Evolutionary conservation across 1,140 invertebrate species (phyloP), one percentile per base, ranked within the genome.

Genomic region (Dendrolimus punctatus): DNA sequence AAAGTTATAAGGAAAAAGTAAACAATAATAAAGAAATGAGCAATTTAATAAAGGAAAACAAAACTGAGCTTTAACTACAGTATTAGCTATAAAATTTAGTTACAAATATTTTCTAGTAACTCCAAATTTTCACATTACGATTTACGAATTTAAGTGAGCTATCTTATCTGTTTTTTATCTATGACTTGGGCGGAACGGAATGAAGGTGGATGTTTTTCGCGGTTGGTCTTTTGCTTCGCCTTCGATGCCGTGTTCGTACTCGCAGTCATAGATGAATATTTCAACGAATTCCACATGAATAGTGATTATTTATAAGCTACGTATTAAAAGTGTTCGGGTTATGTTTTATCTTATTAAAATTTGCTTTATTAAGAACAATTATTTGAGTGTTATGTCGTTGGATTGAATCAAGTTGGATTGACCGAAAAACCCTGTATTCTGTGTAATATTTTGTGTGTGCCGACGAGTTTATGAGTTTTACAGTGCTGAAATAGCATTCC

Each of bases 161-260:
- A 41, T 50, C 49, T 50, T 41, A 39, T 6, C 39, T 41, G 40
- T 58, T 45, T 58, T 51, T 76, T 71, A 55, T 79, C 76, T 77
- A 71, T 80, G 77, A 59, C 57, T 66, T 71, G 71, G 68, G 68
- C 66, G 75, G 74, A 70, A 52, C 51, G 75, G 74, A 70, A 52
- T 50, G 54, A 75, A 76, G 66, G 62, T 79, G 73, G 55, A 76
- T 80, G 73, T 74, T 76, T 79, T 81, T 69, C 23, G 68, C 73
- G 73, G 66, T 55, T 71, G 76, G 75, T 81, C 76, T 79, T 79
- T 80, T 70, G 78, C 80, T 73, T 81, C 71, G 76, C 71, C 68
- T 71, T 76, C 73, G 78, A 78, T 68, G 77, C 82, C 74, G 76
- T 71, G 73, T 71, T 78, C 76, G 82, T 85, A 80, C 77, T 85